Percentiles rank a stretch among this genome's conserved stretches.
phyloP scores from a whole-genome alignment of 2,888 invertebrate genomes.

The Drosophila nigricruria region DNA sequence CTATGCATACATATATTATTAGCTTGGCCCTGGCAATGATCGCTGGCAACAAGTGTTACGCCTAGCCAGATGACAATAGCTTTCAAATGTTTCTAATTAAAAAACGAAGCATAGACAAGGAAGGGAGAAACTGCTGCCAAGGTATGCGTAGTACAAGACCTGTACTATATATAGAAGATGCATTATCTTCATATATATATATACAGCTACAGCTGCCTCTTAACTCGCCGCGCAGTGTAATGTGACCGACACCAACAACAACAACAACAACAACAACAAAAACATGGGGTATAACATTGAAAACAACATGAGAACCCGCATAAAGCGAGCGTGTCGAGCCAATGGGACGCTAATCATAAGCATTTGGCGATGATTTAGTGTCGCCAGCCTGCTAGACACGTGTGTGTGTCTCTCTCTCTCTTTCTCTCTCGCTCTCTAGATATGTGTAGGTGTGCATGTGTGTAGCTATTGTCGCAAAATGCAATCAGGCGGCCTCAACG shows the following conservation, averaged over 20 bases:
- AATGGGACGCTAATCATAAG: slow-evolving; percentile 75
- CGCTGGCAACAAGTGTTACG: slow-evolving; percentile 74
- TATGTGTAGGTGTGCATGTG: slow-evolving; percentile 17
- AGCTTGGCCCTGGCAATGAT: slow-evolving; percentile 68
- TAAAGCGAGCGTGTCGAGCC: slow-evolving; percentile 65
- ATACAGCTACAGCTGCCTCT: slow-evolving; percentile 62
- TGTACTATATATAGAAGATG: slow-evolving; percentile 56
- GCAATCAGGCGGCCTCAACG: slow-evolving; percentile 45
- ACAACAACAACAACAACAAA: slow-evolving; percentile 9
- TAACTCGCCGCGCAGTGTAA: slow-evolving; percentile 72
- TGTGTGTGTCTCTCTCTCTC: slow-evolving; percentile 30
- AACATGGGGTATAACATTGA: slow-evolving; percentile 13
- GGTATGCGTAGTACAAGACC: slow-evolving; percentile 12
- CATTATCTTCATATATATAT: slow-evolving; percentile 35
- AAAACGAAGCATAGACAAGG: slow-evolving; percentile 45
- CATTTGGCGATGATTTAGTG: slow-evolving; percentile 79
- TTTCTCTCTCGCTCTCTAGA: background rate
- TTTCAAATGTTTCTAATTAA: slow-evolving; percentile 80
- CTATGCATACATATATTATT: slow-evolving; percentile 47
- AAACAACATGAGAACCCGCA: slow-evolving; percentile 54
- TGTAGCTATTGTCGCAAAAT: slow-evolving; percentile 46
- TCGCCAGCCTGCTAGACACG: slow-evolving; percentile 70
- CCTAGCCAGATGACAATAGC: slow-evolving; percentile 68
- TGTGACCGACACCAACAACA: slow-evolving; percentile 56
- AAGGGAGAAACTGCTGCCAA: slow-evolving; percentile 17